Percentiles rank a stretch among this genome's conserved stretches.
These are phyloP conservation scores for Sinohyriopsis cumingii DNA, from an alignment of 2,888 invertebrate species.

Conservation along the genomic window DNA sequence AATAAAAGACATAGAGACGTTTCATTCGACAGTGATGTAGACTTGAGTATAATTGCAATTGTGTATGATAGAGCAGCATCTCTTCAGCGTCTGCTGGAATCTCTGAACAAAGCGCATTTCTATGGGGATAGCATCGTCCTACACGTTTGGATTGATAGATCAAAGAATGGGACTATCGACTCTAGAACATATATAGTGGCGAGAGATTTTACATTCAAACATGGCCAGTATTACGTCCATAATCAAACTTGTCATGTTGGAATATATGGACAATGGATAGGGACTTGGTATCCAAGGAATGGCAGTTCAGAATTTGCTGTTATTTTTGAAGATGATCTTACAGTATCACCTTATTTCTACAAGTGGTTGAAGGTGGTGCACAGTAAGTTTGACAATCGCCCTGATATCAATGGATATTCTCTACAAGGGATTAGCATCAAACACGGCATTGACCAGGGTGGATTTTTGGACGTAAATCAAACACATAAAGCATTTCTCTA, in stretches of 20 bases:
- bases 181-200: conserved; percentile 3
- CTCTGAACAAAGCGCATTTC: conserved; percentile 15
- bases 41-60: conserved; percentile 18
- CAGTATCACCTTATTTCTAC: conserved; percentile 46
- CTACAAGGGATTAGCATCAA: conserved; percentile 39
- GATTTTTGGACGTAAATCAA: conserved; percentile 18
- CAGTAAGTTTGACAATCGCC: conserved; percentile 25
- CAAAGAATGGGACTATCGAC: conserved; percentile 11
- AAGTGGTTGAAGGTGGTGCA: conserved; percentile 48
- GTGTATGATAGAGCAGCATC: conserved; percentile 16
- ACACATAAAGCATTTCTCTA: conserved; percentile 36
- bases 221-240: conserved; percentile 12
- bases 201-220: conserved; percentile 14
- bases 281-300: conserved; percentile 41
- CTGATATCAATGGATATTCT: conserved; percentile 38
- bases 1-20: too few species aligned
- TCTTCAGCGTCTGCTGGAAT: conserved; percentile 13
- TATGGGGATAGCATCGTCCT: conserved; percentile 12
- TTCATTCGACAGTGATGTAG: not conserved
- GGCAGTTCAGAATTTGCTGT: conserved; percentile 43
- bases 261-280: conserved; percentile 30
- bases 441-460: conserved; percentile 22
- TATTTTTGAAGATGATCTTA: conserved; percentile 54
- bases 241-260: conserved; percentile 20
- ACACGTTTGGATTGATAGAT: conserved; percentile 25